Percentiles rank a stretch among this genome's conserved stretches.
Conservation (phyloP, 2,888 invertebrate genomes). For the Pristionchus fissidentatus region DNA sequence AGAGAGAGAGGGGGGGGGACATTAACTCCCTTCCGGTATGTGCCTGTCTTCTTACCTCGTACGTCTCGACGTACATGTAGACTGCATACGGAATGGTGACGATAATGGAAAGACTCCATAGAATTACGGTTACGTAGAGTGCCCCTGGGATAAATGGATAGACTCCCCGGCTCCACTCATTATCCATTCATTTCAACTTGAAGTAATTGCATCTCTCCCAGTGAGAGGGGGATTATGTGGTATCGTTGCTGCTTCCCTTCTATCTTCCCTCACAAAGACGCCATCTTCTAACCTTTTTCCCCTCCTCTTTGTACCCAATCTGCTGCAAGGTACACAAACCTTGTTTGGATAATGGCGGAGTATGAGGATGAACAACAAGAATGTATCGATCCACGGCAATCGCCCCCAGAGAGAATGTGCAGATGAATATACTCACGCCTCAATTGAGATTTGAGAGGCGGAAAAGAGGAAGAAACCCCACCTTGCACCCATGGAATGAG, state of each 20-base stretch:
- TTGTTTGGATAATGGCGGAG: slow-evolving; percentile 61
- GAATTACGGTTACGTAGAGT: slow-evolving; percentile 56
- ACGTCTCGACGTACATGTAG: slow-evolving; percentile 80
- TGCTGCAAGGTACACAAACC: slow-evolving; percentile 49
- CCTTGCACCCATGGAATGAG: slow-evolving; percentile 91
- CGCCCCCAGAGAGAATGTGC: slow-evolving; percentile 93
- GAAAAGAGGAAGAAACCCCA: neutral
- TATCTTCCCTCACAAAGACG: slow-evolving; percentile 5
- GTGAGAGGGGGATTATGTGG: slow-evolving; percentile 4
- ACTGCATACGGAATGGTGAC: slow-evolving; percentile 91
- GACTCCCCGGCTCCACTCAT: neutral
- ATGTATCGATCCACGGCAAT: slow-evolving; percentile 97
- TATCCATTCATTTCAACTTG: slow-evolving; percentile 37
- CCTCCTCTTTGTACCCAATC: slow-evolving; percentile 21
- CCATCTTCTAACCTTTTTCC: neutral
- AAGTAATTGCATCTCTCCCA: slow-evolving; percentile 38
- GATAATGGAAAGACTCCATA: slow-evolving; percentile 82
- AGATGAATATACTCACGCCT: slow-evolving; percentile 94
- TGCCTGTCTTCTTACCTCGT: slow-evolving; percentile 55
- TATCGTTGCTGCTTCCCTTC: neutral
- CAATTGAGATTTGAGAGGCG: neutral
- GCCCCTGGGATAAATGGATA: slow-evolving; percentile 49
- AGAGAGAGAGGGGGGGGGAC: too few relatives aligned
- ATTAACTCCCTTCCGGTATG: slow-evolving; percentile 21
- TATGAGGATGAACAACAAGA: slow-evolving; percentile 80